phyloP scores from a whole-genome alignment of 2,888 invertebrate species.

The Pandemis heparana region DNA sequence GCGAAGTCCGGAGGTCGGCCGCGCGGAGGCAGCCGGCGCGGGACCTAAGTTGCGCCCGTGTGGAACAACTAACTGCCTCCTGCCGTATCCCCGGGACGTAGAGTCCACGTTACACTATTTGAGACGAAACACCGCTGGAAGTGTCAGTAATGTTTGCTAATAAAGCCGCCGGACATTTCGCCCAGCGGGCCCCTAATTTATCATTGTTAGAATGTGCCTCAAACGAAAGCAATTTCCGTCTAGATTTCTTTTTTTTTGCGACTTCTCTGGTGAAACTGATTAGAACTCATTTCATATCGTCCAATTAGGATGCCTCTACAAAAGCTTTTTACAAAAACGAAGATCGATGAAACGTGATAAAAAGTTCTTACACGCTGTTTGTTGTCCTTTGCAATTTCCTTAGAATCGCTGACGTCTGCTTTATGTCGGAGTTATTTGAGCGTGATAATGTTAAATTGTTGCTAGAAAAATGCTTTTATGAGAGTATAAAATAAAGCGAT shows the following conservation, averaged over 20 bases:
- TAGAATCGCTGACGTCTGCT: conserved; percentile 49
- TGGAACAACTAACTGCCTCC: conserved; percentile 42
- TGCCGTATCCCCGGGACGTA: conserved; percentile 61
- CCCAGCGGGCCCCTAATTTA: conserved; percentile 75
- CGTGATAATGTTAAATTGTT: conserved; percentile 58
- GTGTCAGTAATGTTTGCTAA: conserved; percentile 72
- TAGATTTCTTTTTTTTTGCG: conserved; percentile 64
- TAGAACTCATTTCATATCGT: conserved; percentile 64
- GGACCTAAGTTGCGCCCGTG: conserved; percentile 16
- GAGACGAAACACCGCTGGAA: conserved; percentile 53
- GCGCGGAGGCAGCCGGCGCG: conserved; percentile 42
- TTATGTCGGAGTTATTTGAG: conserved; percentile 56
- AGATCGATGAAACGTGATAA: conserved; percentile 48
- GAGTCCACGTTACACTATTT: conserved; percentile 60
- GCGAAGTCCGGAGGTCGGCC: conserved; percentile 51
- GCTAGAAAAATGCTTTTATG: conserved; percentile 53
- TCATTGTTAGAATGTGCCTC: conserved; percentile 75
- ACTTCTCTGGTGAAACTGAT: conserved; percentile 58
- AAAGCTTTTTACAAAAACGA: conserved; percentile 50
- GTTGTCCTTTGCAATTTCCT: conserved; percentile 52
- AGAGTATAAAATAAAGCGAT: conserved; percentile 43
- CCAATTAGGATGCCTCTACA: conserved; percentile 58
- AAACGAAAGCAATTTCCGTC: conserved; percentile 77
- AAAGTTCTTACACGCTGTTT: conserved; percentile 41
- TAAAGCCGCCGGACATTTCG: conserved; percentile 72